Percentiles rank a stretch among this genome's conserved stretches.
Conservation (phyloP, 2,113 vertebrate species). For the Cranoglanis bouderius region DNA sequence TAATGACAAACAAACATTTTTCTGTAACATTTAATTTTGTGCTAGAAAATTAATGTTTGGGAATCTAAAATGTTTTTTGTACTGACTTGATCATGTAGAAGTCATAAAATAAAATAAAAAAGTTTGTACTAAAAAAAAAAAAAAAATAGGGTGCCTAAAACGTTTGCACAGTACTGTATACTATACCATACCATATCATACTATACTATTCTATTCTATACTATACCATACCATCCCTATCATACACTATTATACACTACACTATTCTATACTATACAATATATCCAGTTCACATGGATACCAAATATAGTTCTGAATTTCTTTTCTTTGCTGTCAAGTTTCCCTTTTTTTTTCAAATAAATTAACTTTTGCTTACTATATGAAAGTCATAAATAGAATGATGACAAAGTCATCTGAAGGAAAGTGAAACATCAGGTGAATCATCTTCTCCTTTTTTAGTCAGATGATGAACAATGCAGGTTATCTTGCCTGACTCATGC, state of each 20-base stretch:
- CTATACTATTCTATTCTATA: not conserved
- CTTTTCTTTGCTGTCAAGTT: not conserved
- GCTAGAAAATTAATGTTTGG: no score
- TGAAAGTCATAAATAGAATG: not conserved
- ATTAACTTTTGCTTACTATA: not conserved
- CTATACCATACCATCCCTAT: not conserved
- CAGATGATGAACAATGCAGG: constrained; percentile 30
- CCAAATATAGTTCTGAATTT: not conserved
- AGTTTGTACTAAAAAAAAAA: no score
- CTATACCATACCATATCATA: not conserved
- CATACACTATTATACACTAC: not conserved
- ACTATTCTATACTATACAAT: not conserved
- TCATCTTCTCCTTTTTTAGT: constrained; percentile 26
- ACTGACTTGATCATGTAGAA: no score
- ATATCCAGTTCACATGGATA: not conserved
- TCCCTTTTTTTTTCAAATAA: not conserved
- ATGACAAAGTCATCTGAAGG: not conserved
- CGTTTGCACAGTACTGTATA: no score
- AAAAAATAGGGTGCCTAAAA: no score
- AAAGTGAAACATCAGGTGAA: constrained; percentile 11
- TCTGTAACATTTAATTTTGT: no score
- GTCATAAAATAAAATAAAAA: no score
- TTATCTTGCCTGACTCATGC: not conserved
- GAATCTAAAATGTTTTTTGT: no score
- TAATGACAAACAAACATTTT: no score